These are phyloP conservation scores for Acrobasis repandana DNA, from an alignment of 2,888 invertebrate genomes.

Conservation along the genomic window DNA sequence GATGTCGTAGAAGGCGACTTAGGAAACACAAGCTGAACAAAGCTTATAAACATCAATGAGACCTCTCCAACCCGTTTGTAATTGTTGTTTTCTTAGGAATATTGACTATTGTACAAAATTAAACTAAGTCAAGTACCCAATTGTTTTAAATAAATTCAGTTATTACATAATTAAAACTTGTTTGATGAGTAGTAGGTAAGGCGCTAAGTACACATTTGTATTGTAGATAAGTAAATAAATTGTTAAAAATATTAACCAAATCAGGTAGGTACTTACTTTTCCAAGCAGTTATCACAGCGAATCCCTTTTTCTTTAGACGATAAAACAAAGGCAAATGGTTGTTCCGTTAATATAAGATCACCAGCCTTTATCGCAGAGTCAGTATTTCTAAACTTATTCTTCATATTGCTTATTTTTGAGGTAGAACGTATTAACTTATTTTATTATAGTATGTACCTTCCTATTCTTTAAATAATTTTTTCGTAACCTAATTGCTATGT, in stretches of 20 bases:
- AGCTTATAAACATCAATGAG: no score
- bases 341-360: slow-evolving; percentile 86
- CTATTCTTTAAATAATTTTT: slow-evolving; percentile 21
- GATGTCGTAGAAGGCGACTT: no score
- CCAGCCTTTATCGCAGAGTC: slow-evolving; percentile 82
- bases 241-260: background rate
- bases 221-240: background rate
- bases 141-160: no score
- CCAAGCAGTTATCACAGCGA: slow-evolving; percentile 90
- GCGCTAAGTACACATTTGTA: background rate
- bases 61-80: no score
- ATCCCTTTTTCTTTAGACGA: slow-evolving; percentile 86
- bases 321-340: slow-evolving; percentile 89
- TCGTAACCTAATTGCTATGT: slow-evolving; percentile 27
- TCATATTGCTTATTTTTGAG: slow-evolving; percentile 52
- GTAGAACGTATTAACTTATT: slow-evolving; percentile 30
- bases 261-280: slow-evolving; percentile 78
- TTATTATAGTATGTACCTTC: background rate
- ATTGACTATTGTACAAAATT: no score
- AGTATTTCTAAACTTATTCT: slow-evolving; percentile 67
- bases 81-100: no score
- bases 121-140: no score
- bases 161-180: no score
- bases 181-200: no score
- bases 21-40: no score